Percentiles rank a stretch among this genome's conserved stretches.
phyloP scores from a whole-genome alignment of 2,797 vertebrate genomes.

The Fringilla coelebs region DNA sequence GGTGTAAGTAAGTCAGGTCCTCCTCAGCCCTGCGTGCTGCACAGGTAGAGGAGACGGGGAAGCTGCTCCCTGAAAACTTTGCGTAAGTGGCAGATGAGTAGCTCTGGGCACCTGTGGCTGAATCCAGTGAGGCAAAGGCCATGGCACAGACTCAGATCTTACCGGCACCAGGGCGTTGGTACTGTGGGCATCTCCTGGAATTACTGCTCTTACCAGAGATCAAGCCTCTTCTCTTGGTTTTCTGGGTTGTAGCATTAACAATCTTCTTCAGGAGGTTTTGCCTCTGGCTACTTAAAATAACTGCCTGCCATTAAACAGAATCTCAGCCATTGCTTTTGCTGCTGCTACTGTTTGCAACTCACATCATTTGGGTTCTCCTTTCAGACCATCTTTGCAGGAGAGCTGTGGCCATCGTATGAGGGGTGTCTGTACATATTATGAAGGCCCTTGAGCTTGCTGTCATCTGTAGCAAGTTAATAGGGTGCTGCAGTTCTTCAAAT shows the following conservation, averaged over 20 bases:
- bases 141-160: not conserved
- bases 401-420: not conserved
- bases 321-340: not conserved
- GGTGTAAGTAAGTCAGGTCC: fast-evolving
- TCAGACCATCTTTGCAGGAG: not conserved
- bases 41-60: fast-evolving
- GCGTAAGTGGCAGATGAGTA: not conserved
- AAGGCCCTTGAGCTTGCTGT: not conserved
- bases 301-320: not conserved
- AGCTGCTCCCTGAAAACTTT: not conserved
- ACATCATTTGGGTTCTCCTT: not conserved
- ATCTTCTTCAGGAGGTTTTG: not conserved
- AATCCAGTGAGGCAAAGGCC: not conserved
- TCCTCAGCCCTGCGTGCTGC: not conserved
- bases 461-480: not conserved
- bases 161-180: not conserved
- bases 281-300: not conserved
- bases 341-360: not conserved
- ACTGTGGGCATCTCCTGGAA: not conserved
- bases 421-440: not conserved
- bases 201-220: not conserved
- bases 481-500: not conserved
- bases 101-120: not conserved
- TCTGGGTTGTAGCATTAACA: not conserved
- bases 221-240: not conserved